These are phyloP conservation scores for Pomatorhinus ruficollis DNA, from an alignment of 2,113 vertebrate genomes.

Conservation along the genomic window DNA sequence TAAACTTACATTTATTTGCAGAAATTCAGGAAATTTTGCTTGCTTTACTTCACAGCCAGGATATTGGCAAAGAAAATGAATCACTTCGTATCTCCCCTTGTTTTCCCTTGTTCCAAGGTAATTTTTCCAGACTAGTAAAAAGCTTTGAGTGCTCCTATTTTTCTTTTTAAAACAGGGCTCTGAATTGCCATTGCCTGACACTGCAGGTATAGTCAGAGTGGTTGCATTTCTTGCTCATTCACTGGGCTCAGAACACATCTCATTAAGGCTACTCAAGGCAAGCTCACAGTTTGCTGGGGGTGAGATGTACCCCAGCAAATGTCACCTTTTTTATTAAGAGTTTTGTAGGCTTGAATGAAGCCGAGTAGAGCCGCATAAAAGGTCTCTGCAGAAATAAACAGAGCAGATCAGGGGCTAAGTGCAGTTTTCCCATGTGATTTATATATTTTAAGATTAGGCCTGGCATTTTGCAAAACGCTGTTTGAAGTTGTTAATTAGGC, in stretches of 20 bases:
- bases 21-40: neutral
- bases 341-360: neutral
- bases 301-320: neutral
- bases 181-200: neutral
- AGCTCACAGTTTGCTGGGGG: neutral
- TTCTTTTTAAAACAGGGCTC: neutral
- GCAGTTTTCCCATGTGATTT: neutral
- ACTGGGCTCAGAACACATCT: neutral
- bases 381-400: neutral
- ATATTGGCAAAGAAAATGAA: neutral
- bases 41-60: neutral
- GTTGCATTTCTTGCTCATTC: neutral
- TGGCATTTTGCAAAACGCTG: neutral
- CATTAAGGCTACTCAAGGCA: neutral
- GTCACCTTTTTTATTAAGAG: neutral
- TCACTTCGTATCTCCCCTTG: neutral
- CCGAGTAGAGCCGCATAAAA: neutral
- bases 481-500: conserved; percentile 10
- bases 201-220: neutral
- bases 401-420: neutral
- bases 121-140: neutral
- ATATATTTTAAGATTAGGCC: conserved; percentile 4
- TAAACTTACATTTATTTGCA: neutral
- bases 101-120: neutral
- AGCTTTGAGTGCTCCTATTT: neutral